Base-by-base conservation (phyloP, 2,888 invertebrate genomes). In the Euplagia quadripunctaria region DNA sequence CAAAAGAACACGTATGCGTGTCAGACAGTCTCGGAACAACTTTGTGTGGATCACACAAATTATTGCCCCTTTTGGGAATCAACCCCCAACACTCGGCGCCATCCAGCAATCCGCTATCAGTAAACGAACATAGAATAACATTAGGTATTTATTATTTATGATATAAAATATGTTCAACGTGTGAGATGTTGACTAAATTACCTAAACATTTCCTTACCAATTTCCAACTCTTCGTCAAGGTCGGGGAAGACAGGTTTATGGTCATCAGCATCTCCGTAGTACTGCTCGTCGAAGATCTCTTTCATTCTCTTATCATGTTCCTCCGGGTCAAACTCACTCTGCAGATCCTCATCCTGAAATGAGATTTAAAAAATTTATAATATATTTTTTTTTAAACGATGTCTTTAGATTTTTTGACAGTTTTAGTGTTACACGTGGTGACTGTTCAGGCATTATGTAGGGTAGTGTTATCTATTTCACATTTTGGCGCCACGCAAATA, bases 301-400 rank as follows among this genome's bases (percentile, higher is more conserved):
- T 97, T 96, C 99, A 99, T 99, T 86, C 97, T 97, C 77, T 96
- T 96, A 91, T 99, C 99, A 91, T 99, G 98, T 76, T 97, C 97
- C 12, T 96, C 97, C 0, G 99, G 99, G 94, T 99, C 98, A 92
- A 99, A 99, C 87, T 99, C 99, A 5, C 97, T 97, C 70, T 99
- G 98, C 20, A 99, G 94, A 88, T 99, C 99, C 11, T 97, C 96
- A 78, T 98, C 97, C 94, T 97, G 93, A 0, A 46, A 68, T 31
- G 11, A 46, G 11, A 17, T 68, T 8, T 43, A 11, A 12, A 2
- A 42, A 17, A 43, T 5, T 64, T 14, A 8, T 42, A 64, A 8
- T 55, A 17, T 55, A n/a, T 31, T 31, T 31, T 31, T 31, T 31
- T 31, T 31, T 31, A 49, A 9, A 49, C 11, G 1, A 11, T 49